phyloP scores from a whole-genome alignment of 2,888 invertebrate species.

The Melanargia galathea region DNA sequence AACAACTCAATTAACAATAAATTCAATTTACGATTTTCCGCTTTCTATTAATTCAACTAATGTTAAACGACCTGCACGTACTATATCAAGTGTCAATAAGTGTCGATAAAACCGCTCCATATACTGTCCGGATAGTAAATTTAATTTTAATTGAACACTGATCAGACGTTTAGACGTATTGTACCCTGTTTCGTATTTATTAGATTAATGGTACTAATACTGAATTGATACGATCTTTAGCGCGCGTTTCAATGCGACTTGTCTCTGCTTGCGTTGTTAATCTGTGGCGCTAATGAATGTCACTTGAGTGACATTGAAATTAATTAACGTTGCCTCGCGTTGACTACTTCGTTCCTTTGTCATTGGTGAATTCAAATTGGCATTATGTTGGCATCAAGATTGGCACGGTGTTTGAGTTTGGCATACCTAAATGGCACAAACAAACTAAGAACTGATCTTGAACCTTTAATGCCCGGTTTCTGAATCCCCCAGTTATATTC shows the following conservation, averaged over 20 bases:
- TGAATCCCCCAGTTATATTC: too few relatives aligned
- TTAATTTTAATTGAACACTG: conserved; percentile 41
- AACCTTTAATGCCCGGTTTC: too few relatives aligned
- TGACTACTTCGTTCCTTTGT: background rate
- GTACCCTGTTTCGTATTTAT: conserved; percentile 14
- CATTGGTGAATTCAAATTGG: background rate
- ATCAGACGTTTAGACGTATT: conserved; percentile 22
- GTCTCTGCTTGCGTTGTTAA: background rate
- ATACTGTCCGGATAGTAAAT: conserved; percentile 46
- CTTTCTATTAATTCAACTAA: conserved; percentile 1
- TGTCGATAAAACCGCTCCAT: background rate
- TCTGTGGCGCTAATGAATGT: conserved; percentile 15
- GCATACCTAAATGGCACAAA: too few relatives aligned
- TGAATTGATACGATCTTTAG: conserved; percentile 13
- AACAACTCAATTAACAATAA: background rate
- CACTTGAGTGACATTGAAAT: conserved; percentile 11
- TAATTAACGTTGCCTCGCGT: conserved; percentile 6
- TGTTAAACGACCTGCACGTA: background rate
- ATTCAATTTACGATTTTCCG: background rate
- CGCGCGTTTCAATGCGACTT: background rate
- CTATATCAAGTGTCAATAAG: conserved; percentile 4
- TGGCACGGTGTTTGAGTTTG: background rate
- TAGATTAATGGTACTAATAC: conserved; percentile 14
- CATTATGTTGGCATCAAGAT: background rate
- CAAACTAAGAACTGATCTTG: too few relatives aligned